These are phyloP conservation scores for Erethizon dorsatum DNA, from an alignment of 2,797 vertebrate species.

Conservation along the genomic window DNA sequence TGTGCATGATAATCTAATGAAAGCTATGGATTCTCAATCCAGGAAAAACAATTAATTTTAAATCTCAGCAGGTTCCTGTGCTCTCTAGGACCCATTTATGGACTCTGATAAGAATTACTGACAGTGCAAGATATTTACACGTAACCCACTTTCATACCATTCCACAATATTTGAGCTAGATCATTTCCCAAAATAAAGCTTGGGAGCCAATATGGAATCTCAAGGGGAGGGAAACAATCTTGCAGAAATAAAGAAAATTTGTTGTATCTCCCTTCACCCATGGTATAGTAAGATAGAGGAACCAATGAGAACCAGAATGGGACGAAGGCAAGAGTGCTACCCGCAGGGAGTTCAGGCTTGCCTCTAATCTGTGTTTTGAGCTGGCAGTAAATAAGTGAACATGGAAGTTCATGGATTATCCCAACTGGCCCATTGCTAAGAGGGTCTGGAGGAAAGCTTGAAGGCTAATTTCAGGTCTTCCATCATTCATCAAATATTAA, in stretches of 20 bases:
- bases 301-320: no score
- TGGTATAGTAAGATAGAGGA: background rate
- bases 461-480: constrained; percentile 38
- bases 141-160: background rate
- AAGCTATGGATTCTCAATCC: background rate
- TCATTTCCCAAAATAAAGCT: background rate
- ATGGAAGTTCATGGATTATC: background rate
- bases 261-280: background rate
- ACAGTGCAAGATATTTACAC: background rate
- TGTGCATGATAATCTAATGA: background rate
- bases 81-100: background rate
- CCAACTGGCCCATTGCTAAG: background rate
- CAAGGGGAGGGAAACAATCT: background rate
- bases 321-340: background rate
- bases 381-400: background rate
- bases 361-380: constrained; percentile 18
- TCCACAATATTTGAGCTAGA: background rate
- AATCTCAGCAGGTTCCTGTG: background rate
- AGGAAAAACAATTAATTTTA: background rate
- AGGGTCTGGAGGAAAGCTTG: background rate
- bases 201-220: background rate
- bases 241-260: constrained; percentile 7
- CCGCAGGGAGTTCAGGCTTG: background rate
- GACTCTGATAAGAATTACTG: background rate
- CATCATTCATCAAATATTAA: background rate